A percentile compares a stretch with the other conserved stretches of the same genome.
phyloP scores from a whole-genome alignment of 2,113 vertebrate species.

The Dermatemys mawii region DNA sequence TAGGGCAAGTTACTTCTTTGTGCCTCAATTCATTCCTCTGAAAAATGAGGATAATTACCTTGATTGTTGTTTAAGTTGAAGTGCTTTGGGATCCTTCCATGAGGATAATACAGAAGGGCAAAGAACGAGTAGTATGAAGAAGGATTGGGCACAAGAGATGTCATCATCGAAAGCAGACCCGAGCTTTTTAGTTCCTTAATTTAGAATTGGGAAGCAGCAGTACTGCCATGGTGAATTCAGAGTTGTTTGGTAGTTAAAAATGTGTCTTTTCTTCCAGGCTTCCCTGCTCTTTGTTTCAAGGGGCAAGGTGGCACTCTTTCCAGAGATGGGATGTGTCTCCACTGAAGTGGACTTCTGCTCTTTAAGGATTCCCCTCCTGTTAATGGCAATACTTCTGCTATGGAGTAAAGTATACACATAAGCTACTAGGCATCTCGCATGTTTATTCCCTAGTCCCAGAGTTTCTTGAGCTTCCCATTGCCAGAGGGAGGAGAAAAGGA shows the following conservation, averaged over 20 bases:
- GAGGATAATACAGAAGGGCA: rapidly evolving
- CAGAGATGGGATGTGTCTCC: neutral
- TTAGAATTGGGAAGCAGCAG: neutral
- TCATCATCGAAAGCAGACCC: rapidly evolving
- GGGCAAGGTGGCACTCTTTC: neutral
- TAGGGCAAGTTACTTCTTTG: neutral
- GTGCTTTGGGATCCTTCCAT: neutral
- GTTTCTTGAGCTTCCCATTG: neutral
- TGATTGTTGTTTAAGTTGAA: neutral
- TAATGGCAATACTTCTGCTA: neutral
- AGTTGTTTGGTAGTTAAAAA: neutral
- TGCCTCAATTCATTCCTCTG: neutral
- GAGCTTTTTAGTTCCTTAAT: rapidly evolving
- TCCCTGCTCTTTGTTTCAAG: neutral
- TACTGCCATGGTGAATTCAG: neutral
- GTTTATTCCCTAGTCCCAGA: neutral
- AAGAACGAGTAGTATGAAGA: rapidly evolving
- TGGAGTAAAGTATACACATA: rapidly evolving
- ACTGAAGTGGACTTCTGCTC: neutral
- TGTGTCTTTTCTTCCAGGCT: neutral
- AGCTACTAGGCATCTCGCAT: neutral
- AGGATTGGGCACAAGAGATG: neutral
- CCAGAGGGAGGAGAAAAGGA: neutral
- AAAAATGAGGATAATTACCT: neutral
- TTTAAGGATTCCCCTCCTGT: neutral